Percentiles rank a stretch among this genome's conserved stretches.
These are phyloP conservation scores for Paramormyrops kingsleyae DNA, from an alignment of 2,113 vertebrate genomes.

Conservation along the genomic window DNA sequence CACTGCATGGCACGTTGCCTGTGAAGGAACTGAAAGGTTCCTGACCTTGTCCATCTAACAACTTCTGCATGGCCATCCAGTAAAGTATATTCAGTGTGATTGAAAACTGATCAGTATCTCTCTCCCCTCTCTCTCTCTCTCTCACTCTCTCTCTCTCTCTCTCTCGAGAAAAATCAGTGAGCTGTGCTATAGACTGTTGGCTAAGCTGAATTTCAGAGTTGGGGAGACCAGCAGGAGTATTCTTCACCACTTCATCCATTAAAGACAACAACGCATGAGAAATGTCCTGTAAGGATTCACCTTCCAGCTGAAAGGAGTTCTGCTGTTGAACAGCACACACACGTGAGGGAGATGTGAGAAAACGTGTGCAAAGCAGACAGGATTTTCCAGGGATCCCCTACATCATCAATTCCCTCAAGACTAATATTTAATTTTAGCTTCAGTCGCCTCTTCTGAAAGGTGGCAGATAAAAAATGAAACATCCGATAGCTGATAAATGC, in stretches of 20 bases:
- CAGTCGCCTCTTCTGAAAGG: not conserved
- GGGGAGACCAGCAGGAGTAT: not conserved
- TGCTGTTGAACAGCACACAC: not conserved
- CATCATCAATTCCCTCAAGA: not conserved
- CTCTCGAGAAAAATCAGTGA: not conserved
- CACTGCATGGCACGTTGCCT: not conserved
- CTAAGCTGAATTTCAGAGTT: not conserved
- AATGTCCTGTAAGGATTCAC: not conserved
- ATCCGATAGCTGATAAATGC: not conserved
- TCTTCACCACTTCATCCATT: not conserved
- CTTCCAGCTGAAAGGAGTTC: not conserved
- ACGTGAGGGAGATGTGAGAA: not conserved
- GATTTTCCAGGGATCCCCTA: not conserved
- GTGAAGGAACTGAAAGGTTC: not conserved
- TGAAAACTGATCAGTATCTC: not conserved
- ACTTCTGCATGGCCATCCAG: not conserved
- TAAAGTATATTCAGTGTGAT: not conserved
- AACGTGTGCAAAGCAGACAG: not conserved
- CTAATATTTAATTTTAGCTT: not conserved
- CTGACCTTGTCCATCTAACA: not conserved
- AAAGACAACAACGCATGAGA: not conserved
- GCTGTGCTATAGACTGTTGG: not conserved
- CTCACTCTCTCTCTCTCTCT: not conserved
- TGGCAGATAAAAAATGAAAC: not conserved
- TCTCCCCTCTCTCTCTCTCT: not conserved